phyloP scores from a whole-genome alignment of 30 jellyfish, hydroid and myxozoan species.

The Aurelia aurita complex sp. Pacific region DNA sequence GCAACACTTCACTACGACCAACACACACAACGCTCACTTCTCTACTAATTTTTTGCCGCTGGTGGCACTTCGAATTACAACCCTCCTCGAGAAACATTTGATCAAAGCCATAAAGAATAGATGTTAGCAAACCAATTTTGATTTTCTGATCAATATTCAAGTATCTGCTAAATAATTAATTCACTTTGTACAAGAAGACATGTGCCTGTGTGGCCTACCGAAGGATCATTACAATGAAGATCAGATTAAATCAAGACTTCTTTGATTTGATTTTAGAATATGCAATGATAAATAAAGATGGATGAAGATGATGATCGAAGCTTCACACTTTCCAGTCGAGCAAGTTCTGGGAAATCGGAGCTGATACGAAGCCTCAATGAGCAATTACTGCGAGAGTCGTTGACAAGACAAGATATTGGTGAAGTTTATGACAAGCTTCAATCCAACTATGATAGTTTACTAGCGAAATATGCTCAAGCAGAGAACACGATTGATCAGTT shows the following conservation, averaged over 20 bases:
- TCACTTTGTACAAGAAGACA: slow-evolving; percentile 41
- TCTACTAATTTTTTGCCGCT: neutral
- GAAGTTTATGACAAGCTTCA: slow-evolving; percentile 76
- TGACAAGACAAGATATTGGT: slow-evolving; percentile 76
- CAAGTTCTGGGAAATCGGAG: slow-evolving; percentile 77
- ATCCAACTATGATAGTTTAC: slow-evolving; percentile 76
- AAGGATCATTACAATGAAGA: slow-evolving; percentile 45
- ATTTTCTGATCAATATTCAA: slow-evolving; percentile 60
- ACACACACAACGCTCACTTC: neutral
- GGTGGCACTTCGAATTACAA: neutral
- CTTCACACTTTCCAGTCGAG: slow-evolving; percentile 31
- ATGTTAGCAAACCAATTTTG: slow-evolving; percentile 4
- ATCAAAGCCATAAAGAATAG: neutral
- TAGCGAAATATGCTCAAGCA: slow-evolving; percentile 94
- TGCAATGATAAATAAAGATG: slow-evolving; percentile 29
- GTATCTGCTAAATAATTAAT: slow-evolving; percentile 31
- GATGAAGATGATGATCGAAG: slow-evolving; percentile 43
- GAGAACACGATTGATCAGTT: slow-evolving; percentile 91
- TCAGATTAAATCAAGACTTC: slow-evolving; percentile 69
- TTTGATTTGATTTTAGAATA: slow-evolving; percentile 29
- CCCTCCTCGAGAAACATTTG: neutral
- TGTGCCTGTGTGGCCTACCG: slow-evolving; percentile 71
- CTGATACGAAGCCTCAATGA: slow-evolving; percentile 51
- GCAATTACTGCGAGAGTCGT: slow-evolving; percentile 53
- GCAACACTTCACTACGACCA: neutral